Evolutionary conservation across 2,888 invertebrate genomes (phyloP), one percentile per base, ranked within the genome.

Genomic region (Sthenelais limicola): DNA sequence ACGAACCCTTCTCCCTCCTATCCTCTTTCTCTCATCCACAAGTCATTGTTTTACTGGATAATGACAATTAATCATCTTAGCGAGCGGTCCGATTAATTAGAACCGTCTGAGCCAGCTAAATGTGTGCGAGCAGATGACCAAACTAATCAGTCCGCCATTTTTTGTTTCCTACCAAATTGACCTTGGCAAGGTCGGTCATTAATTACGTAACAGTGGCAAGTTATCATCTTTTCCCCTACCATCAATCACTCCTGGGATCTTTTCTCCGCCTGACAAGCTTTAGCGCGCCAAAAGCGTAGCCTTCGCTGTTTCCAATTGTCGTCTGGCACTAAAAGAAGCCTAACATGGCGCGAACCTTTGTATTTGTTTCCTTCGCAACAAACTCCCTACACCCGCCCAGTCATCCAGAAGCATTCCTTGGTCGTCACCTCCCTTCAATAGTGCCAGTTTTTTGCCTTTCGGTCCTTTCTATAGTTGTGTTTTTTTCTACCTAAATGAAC

Each of bases 1-100:
- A n/a, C n/a, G n/a, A n/a, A n/a, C n/a, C n/a, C n/a, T n/a, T n/a
- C n/a, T n/a, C n/a, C n/a, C n/a, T n/a, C n/a, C n/a, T n/a, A n/a
- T n/a, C n/a, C n/a, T n/a, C n/a, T n/a, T n/a, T n/a, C n/a, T n/a
- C 62, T 62, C 62, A 62, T 43, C 54, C 32, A 24, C 24, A 28
- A 21, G 38, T 70, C 70, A 54, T 70, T 54, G 70, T 70, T 56
- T 70, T 54, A 70, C 38, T 51, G 51, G 70, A 56, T 70, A 56
- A 70, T 70, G 70, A 38, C 56, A 35, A 70, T 70, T 54, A 52
- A 70, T 70, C 70, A 70, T 28, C 48, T 67, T 30, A 48, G 47
- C 47, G 47, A 67, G 47, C 62, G 35, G 48, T 18, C 3, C 67
- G 67, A 48, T 67, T 67, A 67, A 67, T 67, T 67, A 67, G 67